A percentile compares a stretch with the other conserved stretches of the same genome.
These are phyloP conservation scores for Oryzias javanicus DNA, from an alignment of 2,113 vertebrate species.

Conservation along the genomic window DNA sequence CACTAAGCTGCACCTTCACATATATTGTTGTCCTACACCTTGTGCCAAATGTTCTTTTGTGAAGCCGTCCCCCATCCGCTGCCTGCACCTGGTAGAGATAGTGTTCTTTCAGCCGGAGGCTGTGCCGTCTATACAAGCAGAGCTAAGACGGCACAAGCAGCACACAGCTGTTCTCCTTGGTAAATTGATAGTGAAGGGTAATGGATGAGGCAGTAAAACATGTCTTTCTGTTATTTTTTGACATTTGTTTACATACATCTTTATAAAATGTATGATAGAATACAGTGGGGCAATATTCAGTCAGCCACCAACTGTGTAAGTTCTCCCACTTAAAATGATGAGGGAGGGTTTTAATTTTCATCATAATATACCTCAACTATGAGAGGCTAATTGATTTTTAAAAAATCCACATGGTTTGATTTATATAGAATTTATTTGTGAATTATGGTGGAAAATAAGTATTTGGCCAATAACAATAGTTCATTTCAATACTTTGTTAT, in stretches of 20 bases:
- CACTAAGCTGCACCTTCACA: constrained; percentile 75
- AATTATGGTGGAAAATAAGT: too few relatives aligned
- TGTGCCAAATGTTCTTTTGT: constrained; percentile 73
- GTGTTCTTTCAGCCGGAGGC: constrained; percentile 71
- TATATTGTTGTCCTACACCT: constrained; percentile 67
- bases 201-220: constrained; percentile 66
- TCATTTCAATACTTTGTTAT: too few relatives aligned
- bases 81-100: constrained; percentile 75
- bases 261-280: too few relatives aligned
- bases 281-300: too few relatives aligned
- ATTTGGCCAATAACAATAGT: too few relatives aligned
- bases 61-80: constrained; percentile 62
- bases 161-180: constrained; percentile 71
- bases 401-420: too few relatives aligned
- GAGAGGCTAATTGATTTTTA: too few relatives aligned
- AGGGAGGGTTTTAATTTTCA: too few relatives aligned
- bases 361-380: too few relatives aligned
- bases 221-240: constrained; percentile 66
- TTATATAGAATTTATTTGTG: too few relatives aligned
- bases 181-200: constrained; percentile 76
- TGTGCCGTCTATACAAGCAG: constrained; percentile 66
- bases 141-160: constrained; percentile 65
- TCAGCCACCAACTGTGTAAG: too few relatives aligned
- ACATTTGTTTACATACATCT: constrained; percentile 47
- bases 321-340: too few relatives aligned